Conservation (phyloP, 2,888 invertebrate genomes). For the Eudemis profundana region DNA sequence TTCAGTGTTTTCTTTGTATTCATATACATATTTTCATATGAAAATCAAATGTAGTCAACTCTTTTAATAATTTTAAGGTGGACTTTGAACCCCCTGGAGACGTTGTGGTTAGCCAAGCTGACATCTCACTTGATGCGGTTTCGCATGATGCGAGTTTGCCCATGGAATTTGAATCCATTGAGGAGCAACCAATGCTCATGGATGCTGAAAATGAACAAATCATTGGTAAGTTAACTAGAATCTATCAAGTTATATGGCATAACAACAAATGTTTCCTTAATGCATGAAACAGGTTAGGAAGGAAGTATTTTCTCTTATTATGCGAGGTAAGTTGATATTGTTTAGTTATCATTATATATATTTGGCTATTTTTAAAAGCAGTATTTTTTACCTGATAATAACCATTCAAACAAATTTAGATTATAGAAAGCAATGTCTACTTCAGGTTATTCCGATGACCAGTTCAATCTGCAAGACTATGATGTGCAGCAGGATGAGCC, state of each 20-base stretch:
- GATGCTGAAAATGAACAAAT: conserved; percentile 77
- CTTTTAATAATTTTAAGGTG: conserved; percentile 60
- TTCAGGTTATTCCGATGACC: conserved; percentile 76
- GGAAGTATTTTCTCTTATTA: neutral
- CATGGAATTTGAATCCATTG: conserved; percentile 75
- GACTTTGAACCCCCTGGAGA: conserved; percentile 72
- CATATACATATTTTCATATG: neutral
- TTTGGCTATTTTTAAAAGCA: neutral
- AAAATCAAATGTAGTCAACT: neutral
- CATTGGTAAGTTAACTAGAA: conserved; percentile 62
- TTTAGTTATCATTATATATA: neutral
- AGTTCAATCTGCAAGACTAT: conserved; percentile 73
- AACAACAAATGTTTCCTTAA: neutral
- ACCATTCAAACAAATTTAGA: neutral
- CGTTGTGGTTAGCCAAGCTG: conserved; percentile 66
- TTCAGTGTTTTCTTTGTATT: conserved; percentile 10
- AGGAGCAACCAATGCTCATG: conserved; percentile 73
- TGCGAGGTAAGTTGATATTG: neutral
- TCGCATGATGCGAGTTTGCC: conserved; percentile 64
- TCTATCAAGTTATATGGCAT: neutral
- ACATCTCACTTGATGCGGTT: conserved; percentile 63
- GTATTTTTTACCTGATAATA: no score
- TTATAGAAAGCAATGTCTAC: neutral
- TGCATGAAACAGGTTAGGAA: neutral
- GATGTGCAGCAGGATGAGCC: conserved; percentile 63